These are phyloP conservation scores for Ranitomeya imitator DNA, from an alignment of 2,113 vertebrate genomes.

Conservation along the genomic window DNA sequence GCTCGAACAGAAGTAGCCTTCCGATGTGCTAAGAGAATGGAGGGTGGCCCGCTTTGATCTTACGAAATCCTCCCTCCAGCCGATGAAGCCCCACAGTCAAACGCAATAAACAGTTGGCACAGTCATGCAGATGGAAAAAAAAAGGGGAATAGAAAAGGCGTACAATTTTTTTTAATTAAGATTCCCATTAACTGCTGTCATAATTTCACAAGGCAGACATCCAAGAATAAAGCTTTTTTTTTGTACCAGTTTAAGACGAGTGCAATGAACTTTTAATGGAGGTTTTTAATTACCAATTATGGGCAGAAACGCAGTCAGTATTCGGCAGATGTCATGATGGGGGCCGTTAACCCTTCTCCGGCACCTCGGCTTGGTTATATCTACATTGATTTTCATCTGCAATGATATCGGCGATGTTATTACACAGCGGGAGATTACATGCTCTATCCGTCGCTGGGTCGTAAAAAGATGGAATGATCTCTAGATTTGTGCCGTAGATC, in stretches of 20 bases:
- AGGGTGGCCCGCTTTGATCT: neutral
- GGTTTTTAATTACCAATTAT: conserved; percentile 69
- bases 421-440: neutral
- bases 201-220: conserved; percentile 65
- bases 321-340: conserved; percentile 31
- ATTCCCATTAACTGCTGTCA: conserved; percentile 63
- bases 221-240: conserved; percentile 61
- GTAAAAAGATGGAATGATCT: neutral
- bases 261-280: conserved; percentile 65
- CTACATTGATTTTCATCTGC: neutral
- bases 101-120: conserved; percentile 46
- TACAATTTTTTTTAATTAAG: conserved; percentile 67
- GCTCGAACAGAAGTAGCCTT: neutral
- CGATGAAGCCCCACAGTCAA: neutral
- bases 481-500: neutral
- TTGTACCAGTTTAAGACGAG: conserved; percentile 60
- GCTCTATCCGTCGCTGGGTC: neutral
- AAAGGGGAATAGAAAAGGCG: neutral
- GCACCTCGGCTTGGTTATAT: neutral
- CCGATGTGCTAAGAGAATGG: neutral
- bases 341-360: conserved; percentile 28
- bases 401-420: neutral
- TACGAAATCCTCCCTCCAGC: neutral
- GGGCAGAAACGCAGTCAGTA: conserved; percentile 56
- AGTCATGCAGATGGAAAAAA: neutral